A percentile compares a stretch with the other conserved stretches of the same genome.
These are phyloP conservation scores for Dione juno DNA, from an alignment of 2,888 invertebrate genomes.

Conservation along the genomic window DNA sequence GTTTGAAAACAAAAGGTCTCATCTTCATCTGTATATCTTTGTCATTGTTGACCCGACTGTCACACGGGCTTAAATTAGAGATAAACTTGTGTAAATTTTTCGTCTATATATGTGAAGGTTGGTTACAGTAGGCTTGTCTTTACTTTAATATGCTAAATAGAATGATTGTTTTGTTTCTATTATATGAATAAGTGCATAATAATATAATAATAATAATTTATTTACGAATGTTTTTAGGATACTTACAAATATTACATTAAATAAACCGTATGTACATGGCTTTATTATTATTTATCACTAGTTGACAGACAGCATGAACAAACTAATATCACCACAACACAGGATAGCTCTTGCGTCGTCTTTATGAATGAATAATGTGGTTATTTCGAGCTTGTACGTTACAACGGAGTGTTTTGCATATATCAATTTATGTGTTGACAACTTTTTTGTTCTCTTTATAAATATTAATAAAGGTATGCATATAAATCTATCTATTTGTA, in stretches of 20 bases:
- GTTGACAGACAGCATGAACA: slow-evolving; percentile 41
- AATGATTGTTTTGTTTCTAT: neutral
- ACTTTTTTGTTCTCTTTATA: slow-evolving; percentile 36
- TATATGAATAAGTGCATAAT: neutral
- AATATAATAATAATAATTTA: neutral
- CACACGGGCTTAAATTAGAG: slow-evolving; percentile 37
- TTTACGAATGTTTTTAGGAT: neutral
- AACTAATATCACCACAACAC: slow-evolving; percentile 47
- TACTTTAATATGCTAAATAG: neutral
- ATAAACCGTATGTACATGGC: slow-evolving; percentile 19
- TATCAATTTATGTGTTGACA: slow-evolving; percentile 44
- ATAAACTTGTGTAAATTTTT: slow-evolving; percentile 31
- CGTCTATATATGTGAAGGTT: slow-evolving; percentile 9
- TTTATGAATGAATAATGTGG: slow-evolving; percentile 54
- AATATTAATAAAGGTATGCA: slow-evolving; percentile 34
- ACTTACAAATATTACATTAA: neutral
- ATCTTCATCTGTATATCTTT: slow-evolving; percentile 39
- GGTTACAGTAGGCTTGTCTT: neutral
- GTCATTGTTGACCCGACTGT: slow-evolving; percentile 45
- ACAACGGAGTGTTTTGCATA: slow-evolving; percentile 46
- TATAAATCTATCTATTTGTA: slow-evolving; percentile 31
- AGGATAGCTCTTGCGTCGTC: slow-evolving; percentile 48
- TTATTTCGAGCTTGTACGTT: slow-evolving; percentile 52
- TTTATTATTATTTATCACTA: slow-evolving; percentile 38
- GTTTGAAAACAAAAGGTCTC: slow-evolving; percentile 33